Evolutionary conservation across 2,113 vertebrate genomes (phyloP), one percentile per base, ranked within the genome.

Genomic region (Scophthalmus maximus): DNA sequence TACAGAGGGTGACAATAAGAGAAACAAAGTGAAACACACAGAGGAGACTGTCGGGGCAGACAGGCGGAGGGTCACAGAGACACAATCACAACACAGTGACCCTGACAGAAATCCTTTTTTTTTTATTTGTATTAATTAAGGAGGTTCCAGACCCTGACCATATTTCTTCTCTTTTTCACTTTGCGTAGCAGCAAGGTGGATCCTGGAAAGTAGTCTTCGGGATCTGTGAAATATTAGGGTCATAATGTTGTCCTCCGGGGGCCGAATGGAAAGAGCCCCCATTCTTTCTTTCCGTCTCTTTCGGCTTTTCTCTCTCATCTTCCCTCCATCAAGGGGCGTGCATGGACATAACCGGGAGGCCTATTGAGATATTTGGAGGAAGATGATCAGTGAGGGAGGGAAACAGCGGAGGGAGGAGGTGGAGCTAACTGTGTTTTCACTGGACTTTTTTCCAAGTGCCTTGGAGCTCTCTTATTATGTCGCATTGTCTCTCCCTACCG

Each of bases 391-490:
- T 60, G 29, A 70, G 68, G 26, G 55, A 69, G 25, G 47, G 59
- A 53, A 70, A 67, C 46, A 27, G 51, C 30, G 29, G 58, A 64
- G 57, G 68, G 78, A 78, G 42, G 85, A 65, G 74, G 61, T 44
- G 11, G 68, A 76, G 86, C 78, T 68, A 67, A 76, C 60, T 88
- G 74, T 66, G 62, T 91, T 88, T 87, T 89, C 84, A 82, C 77
- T 87, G 86, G 88, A 93, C 89, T 84, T 81, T 84, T 91, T 95
- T 96, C 96, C 94, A 98, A 98, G 97, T 98, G 97, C 97, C 97
- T 98, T 97, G 93, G 93, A 93, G 91, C 93, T 90, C 84, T 90
- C 77, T 78, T 58, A 25, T 55, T 55, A 27, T 70, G 34, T 90
- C 70, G 82, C 73, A 63, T 90, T 91, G 89, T 68, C 51, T 69